These are phyloP conservation scores for Ylistrum balloti DNA, from an alignment of 1,140 invertebrate species.

Conservation along the genomic window DNA sequence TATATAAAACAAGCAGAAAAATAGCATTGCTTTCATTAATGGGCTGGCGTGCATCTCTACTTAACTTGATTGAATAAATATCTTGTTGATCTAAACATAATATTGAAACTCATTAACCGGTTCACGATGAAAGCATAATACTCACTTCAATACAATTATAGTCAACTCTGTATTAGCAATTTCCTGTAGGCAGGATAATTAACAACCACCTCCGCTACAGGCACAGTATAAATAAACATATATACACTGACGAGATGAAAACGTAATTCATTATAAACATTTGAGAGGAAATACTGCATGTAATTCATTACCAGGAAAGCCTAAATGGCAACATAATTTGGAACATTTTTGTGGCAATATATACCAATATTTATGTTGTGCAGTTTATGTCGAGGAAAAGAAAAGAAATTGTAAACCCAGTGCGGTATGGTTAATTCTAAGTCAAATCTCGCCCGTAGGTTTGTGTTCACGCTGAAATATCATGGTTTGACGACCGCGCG, in stretches of 20 bases:
- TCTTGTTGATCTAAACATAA: slow-evolving; percentile 39
- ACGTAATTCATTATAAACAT: slow-evolving; percentile 36
- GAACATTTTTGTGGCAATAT: slow-evolving; percentile 1
- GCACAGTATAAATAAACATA: background rate
- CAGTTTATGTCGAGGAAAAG: background rate
- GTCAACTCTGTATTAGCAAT: slow-evolving; percentile 34
- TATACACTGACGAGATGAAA: background rate
- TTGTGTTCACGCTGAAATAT: background rate
- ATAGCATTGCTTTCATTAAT: slow-evolving; percentile 8
- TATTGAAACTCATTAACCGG: slow-evolving; percentile 39
- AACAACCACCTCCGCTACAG: background rate
- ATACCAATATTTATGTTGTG: background rate
- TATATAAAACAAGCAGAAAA: slow-evolving; percentile 29
- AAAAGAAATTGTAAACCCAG: background rate
- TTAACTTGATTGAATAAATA: slow-evolving; percentile 30
- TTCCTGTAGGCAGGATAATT: slow-evolving; percentile 14
- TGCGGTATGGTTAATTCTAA: background rate
- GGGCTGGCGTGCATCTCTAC: slow-evolving; percentile 20
- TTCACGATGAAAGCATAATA: slow-evolving; percentile 27
- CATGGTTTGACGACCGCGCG: background rate
- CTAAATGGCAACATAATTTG: background rate
- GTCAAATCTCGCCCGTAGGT: background rate
- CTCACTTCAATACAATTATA: slow-evolving; percentile 40
- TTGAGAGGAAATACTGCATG: background rate
- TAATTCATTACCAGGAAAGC: background rate